Conservation (phyloP, 2,113 vertebrate species). For the Propithecus coquereli region DNA sequence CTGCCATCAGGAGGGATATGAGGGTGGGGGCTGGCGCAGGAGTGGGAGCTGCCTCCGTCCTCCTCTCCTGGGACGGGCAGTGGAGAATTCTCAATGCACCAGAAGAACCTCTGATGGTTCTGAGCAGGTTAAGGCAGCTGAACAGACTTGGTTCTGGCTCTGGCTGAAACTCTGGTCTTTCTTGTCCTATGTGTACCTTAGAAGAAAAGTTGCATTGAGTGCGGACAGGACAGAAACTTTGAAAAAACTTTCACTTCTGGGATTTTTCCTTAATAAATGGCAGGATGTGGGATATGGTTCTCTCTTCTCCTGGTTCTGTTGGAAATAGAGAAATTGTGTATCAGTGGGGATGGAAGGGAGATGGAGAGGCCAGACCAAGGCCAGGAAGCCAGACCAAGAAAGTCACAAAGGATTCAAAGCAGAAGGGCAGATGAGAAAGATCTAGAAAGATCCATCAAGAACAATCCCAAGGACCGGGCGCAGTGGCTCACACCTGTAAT, state of each 20-base stretch:
- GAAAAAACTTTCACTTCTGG: not conserved
- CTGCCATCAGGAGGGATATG: not conserved
- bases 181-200: not conserved
- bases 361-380: not conserved
- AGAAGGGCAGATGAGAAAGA: not conserved
- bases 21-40: not conserved
- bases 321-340: not conserved
- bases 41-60: not conserved
- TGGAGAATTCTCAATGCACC: not conserved
- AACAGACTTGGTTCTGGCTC: not conserved
- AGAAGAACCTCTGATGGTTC: not conserved
- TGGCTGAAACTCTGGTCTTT: not conserved
- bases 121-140: not conserved
- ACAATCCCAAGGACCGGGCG: not conserved
- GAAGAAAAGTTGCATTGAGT: not conserved
- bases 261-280: not conserved
- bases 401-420: not conserved
- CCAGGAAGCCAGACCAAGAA: not conserved
- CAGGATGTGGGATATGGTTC: not conserved
- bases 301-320: not conserved
- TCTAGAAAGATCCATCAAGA: not conserved
- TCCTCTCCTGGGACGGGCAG: not conserved
- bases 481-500: too few species aligned
- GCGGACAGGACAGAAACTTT: not conserved
- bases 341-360: not conserved